Evolutionary conservation across 2,797 vertebrate genomes (phyloP).

Genomic region (Masticophis lateralis): DNA sequence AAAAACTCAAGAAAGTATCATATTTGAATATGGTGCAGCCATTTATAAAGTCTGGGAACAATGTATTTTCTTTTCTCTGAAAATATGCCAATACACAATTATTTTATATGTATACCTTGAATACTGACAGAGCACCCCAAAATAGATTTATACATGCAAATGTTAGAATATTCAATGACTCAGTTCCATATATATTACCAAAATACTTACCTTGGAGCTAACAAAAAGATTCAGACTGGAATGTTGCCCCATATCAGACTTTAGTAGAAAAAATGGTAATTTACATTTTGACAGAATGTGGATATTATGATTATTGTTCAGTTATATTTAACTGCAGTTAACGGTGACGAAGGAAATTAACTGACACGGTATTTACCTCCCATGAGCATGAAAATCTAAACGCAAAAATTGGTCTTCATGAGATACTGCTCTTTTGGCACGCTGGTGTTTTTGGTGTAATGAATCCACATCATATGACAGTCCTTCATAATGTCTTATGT

Average conservation of each 20-base stretch:
- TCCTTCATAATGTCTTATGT: conserved; percentile 94
- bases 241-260: not conserved
- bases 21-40: not conserved
- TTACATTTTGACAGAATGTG: not conserved
- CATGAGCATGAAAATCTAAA: conserved; percentile 92
- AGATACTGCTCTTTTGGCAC: conserved; percentile 90
- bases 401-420: conserved; percentile 84
- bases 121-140: not conserved
- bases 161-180: not conserved
- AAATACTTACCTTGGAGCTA: not conserved
- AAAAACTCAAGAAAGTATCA: not conserved
- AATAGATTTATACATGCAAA: no score
- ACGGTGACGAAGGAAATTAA: not conserved
- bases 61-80: not conserved
- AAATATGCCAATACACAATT: not conserved
- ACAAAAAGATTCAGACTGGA: not conserved
- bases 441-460: conserved; percentile 93
- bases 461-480: conserved; percentile 86
- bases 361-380: conserved; percentile 80
- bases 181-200: not conserved
- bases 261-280: not conserved
- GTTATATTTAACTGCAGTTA: not conserved
- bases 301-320: not conserved
- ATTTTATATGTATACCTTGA: not conserved
- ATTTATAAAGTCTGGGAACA: not conserved